phyloP scores from a whole-genome alignment of 2,113 vertebrate species.

The Rhabdomys dilectus region DNA sequence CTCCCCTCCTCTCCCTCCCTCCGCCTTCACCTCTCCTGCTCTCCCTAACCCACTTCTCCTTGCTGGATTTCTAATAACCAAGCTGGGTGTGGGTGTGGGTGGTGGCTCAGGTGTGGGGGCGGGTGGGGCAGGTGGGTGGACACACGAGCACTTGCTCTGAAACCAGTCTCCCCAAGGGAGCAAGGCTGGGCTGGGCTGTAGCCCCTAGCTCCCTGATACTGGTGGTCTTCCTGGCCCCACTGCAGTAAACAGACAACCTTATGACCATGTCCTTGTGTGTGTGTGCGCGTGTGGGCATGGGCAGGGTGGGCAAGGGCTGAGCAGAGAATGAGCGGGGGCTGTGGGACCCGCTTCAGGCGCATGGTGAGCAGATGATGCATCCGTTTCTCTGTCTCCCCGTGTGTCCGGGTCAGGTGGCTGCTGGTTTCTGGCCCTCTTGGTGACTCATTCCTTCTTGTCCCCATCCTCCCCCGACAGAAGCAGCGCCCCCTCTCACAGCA shows the following conservation, averaged over 20 bases:
- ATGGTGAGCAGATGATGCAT: conserved; percentile 77
- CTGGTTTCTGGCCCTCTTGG: conserved; percentile 62
- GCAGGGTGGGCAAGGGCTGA: conserved; percentile 78
- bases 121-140: conserved; percentile 64
- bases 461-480: conserved; percentile 86
- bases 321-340: conserved; percentile 80
- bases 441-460: conserved; percentile 71
- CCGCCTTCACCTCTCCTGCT: conserved; percentile 74
- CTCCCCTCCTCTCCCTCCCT: conserved; percentile 77
- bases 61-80: conserved; percentile 79
- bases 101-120: conserved; percentile 68
- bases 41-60: conserved; percentile 80
- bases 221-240: conserved; percentile 82
- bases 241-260: conserved; percentile 90
- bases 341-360: conserved; percentile 82
- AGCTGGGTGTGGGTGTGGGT: conserved; percentile 78
- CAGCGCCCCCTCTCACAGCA: conserved; percentile 93
- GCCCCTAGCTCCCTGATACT: conserved; percentile 50
- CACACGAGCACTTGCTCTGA: conserved; percentile 78
- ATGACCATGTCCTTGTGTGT: conserved; percentile 84
- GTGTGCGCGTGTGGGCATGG: conserved; percentile 66
- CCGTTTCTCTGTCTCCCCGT: conserved; percentile 80
- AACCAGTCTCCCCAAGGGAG: conserved; percentile 43
- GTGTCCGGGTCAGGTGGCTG: conserved; percentile 52
- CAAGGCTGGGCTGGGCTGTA: conserved; percentile 46